Base-by-base conservation (phyloP, 2,797 vertebrate species). In the Alcedo quadribrachys region DNA sequence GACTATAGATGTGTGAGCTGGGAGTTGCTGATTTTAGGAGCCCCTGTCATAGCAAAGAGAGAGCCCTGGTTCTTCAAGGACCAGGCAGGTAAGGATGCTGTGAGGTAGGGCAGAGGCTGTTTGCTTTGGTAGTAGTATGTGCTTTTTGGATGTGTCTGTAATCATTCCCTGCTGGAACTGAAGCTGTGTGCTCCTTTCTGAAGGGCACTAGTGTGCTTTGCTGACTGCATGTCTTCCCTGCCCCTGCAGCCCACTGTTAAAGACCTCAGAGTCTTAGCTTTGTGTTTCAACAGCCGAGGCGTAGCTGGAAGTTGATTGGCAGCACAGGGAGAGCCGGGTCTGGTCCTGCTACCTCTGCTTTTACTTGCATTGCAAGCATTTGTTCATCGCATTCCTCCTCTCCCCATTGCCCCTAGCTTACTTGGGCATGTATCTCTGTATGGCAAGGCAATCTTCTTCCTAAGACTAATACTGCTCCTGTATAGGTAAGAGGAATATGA, bases 51-150 rank as follows among this genome's bases (percentile, higher is more conserved):
- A 86, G 85, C 82, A 48, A 83, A 76, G 69, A 81, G 4, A 0
- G 62, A 69, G 48, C 79, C 71, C 50, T 82, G 79, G 79, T 87
- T 92, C 94, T 90, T 82, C 54, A 75, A 93, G 87, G 87, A 71
- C 92, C 1, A 5, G 37, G 46, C 78, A 70, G 74, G 90, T 3
- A 3, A 81, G 79, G 83, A 65, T 88, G 91, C 92, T 94, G 85
- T 89, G 78, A 82, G 58, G 57, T 81, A 93, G 79, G 78, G 53
- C 87, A 90, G 91, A 93, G 87, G 85, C 79, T 93, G 54, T 82
- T 92, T 78, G 79, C 71, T 77, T 30, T 68, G 81, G 30, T 65
- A 75, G 65, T 30, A 24, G 93, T 65, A 94, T 62, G 94, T 95
- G 89, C 61, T 75, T 77, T 93, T 82, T 87, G 79, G 62, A 93